phyloP scores from a whole-genome alignment of 2,113 vertebrate genomes.

The Ramphastos sulfuratus region DNA sequence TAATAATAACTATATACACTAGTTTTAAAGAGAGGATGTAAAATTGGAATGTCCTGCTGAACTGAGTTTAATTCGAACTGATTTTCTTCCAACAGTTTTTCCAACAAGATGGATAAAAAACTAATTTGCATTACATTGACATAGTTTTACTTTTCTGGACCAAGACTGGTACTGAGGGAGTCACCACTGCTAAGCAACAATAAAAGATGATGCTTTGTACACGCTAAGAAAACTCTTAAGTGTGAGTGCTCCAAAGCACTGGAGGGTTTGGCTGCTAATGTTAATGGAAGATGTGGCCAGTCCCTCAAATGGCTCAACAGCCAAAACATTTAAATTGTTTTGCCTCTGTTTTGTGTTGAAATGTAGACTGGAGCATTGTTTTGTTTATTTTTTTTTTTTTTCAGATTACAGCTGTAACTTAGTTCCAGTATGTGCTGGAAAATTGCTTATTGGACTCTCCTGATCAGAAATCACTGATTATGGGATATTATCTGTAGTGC shows the following conservation, averaged over 20 bases:
- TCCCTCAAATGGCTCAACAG: background rate
- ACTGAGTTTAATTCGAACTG: slow-evolving; percentile 9
- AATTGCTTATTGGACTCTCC: slow-evolving; percentile 38
- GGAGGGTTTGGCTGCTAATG: background rate
- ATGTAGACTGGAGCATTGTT: background rate
- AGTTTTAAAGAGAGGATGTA: slow-evolving; percentile 1
- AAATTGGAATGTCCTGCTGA: background rate
- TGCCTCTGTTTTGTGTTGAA: background rate
- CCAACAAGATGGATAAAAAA: background rate
- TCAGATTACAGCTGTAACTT: background rate
- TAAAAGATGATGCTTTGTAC: background rate
- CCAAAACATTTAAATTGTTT: background rate
- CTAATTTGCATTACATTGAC: background rate
- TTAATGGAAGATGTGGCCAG: background rate
- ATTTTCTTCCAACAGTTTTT: background rate
- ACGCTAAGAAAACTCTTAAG: background rate
- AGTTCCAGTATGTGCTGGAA: slow-evolving; percentile 17
- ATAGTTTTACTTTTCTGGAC: slow-evolving; percentile 38
- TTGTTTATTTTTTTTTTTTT: background rate
- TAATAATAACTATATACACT: slow-evolving; percentile 46
- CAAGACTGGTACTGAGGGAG: background rate
- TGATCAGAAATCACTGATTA: slow-evolving; percentile 43
- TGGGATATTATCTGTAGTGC: slow-evolving; percentile 33
- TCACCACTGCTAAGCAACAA: background rate
- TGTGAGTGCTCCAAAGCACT: background rate